Percentiles rank a stretch among this genome's conserved stretches.
Conservation (phyloP, 2,113 vertebrate genomes). For the Sclerurus mexicanus region DNA sequence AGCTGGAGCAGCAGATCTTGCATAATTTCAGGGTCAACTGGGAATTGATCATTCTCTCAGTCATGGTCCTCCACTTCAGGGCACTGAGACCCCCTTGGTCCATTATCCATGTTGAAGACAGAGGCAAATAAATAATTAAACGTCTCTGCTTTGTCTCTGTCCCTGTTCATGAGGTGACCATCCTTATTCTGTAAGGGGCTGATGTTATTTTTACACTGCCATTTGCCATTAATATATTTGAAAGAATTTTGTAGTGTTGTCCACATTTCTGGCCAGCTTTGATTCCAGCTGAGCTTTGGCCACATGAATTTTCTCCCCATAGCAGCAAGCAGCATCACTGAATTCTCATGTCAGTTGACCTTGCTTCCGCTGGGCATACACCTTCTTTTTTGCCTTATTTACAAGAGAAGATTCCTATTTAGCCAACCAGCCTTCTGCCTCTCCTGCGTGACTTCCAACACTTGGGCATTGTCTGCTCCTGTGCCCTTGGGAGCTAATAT, state of each 20-base stretch:
- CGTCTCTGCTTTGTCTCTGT: background rate
- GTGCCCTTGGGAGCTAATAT: background rate
- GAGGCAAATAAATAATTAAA: background rate
- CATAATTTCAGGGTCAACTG: background rate
- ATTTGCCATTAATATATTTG: background rate
- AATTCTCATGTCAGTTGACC: background rate
- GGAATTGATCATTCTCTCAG: background rate
- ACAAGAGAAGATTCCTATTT: background rate
- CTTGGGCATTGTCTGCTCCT: background rate
- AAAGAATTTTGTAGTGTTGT: background rate
- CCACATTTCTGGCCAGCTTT: background rate
- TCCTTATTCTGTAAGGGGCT: accelerated
- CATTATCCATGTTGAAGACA: accelerated
- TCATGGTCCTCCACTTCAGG: background rate
- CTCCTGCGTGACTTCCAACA: background rate
- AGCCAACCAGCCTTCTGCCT: background rate
- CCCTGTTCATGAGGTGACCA: background rate
- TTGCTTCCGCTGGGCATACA: background rate
- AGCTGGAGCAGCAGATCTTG: background rate
- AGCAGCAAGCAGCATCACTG: background rate
- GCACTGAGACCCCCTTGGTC: background rate
- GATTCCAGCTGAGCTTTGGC: background rate
- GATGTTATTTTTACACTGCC: background rate
- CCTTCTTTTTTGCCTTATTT: background rate
- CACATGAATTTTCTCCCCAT: background rate